Conservation (phyloP, 1,140 invertebrate species). For the Meloidogyne hapla region DNA sequence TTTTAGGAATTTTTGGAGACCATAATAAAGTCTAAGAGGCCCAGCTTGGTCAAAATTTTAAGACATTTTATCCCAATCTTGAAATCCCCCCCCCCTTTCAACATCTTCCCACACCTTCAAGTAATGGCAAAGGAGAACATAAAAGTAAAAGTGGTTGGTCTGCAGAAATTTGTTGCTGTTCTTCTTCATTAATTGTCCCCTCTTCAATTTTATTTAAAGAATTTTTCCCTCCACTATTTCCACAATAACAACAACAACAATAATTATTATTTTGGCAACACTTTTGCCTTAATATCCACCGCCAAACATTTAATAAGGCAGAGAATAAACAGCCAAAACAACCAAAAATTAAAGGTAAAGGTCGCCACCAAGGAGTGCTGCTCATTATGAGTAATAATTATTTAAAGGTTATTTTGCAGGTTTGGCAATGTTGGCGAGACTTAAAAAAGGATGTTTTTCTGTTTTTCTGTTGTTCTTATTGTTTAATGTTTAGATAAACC, state of each 20-base stretch:
- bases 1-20: too few species aligned
- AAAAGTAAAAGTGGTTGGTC: neutral
- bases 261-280: neutral
- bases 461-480: too few species aligned
- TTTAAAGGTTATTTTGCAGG: too few species aligned
- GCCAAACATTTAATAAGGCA: constrained; percentile 6
- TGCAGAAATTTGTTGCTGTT: neutral
- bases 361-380: constrained; percentile 17
- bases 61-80: too few species aligned
- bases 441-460: too few species aligned
- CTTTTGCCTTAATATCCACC: neutral
- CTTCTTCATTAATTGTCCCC: neutral
- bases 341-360: constrained; percentile 12
- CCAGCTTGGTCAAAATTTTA: too few species aligned
- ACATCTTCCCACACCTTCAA: neutral
- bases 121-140: neutral
- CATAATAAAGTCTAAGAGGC: too few species aligned
- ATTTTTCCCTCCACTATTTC: neutral
- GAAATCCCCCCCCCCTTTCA: too few species aligned
- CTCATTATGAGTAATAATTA: constrained; percentile 9
- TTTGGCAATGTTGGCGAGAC: too few species aligned
- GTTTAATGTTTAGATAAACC: too few species aligned
- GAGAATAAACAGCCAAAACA: constrained; percentile 6
- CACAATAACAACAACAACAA: neutral
- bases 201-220: neutral